Percentiles rank a stretch among this genome's conserved stretches.
Conservation (phyloP, 2,888 invertebrate genomes). For the Heteromurus nitidus region DNA sequence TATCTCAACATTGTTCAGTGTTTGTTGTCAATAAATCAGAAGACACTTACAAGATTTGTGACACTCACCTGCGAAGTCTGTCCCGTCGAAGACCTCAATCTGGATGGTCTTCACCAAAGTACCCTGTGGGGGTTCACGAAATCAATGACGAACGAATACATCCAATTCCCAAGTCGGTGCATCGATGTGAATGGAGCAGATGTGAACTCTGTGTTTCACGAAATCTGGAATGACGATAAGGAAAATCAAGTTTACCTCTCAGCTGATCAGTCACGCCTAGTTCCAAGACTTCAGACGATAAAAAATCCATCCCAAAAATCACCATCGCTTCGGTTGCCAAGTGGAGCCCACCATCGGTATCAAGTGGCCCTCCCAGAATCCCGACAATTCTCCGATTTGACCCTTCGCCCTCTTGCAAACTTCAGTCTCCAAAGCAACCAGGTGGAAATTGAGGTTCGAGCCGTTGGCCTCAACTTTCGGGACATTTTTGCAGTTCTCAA, state of each 20-base stretch:
- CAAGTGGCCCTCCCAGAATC: conserved; percentile 11
- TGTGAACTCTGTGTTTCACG: neutral
- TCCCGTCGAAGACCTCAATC: neutral
- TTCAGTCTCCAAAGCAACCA: neutral
- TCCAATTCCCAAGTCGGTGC: neutral
- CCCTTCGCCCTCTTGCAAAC: neutral
- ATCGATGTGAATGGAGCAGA: conserved; percentile 16
- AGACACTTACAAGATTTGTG: neutral
- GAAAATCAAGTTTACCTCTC: neutral
- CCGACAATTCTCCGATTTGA: neutral
- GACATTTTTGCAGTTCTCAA: conserved; percentile 32
- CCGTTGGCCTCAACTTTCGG: conserved; percentile 19
- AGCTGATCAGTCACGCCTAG: neutral
- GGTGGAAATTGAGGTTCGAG: conserved; percentile 29
- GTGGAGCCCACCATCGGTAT: neutral
- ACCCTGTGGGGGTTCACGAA: conserved; percentile 22
- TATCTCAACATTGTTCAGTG: neutral
- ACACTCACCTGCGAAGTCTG: neutral
- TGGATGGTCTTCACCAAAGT: neutral
- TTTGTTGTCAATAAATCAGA: neutral
- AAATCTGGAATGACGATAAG: conserved; percentile 6
- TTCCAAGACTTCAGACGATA: neutral
- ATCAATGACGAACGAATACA: conserved; percentile 13
- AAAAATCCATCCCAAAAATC: neutral
- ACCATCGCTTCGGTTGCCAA: neutral